A percentile compares a stretch with the other conserved stretches of the same genome.
Conservation (phyloP, 2,888 invertebrate species). For the Watsonalla cultraria region DNA sequence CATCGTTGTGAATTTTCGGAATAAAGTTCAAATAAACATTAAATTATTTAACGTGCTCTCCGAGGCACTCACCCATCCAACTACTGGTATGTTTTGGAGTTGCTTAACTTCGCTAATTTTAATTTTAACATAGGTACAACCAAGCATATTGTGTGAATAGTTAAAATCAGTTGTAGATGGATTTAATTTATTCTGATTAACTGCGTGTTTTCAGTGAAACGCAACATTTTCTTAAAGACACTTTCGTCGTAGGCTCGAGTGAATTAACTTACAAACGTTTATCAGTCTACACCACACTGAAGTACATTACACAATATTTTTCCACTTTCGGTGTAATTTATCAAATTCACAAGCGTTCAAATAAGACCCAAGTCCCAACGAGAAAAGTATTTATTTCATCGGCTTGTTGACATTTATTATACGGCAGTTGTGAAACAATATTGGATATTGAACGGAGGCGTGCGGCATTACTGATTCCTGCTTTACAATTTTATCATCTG, state of each 20-base stretch:
- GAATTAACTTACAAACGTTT: background rate
- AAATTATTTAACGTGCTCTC: no score
- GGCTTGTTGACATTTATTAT: constrained; percentile 18
- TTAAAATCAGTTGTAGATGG: no score
- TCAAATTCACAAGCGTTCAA: background rate
- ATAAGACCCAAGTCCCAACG: background rate
- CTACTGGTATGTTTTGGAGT: no score
- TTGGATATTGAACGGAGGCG: constrained; percentile 17
- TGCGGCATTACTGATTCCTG: constrained; percentile 20
- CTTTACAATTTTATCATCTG: constrained; percentile 9
- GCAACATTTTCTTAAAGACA: background rate
- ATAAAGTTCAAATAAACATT: no score
- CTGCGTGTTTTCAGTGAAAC: background rate
- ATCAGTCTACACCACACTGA: background rate
- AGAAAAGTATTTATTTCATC: constrained; percentile 7
- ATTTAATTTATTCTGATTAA: no score
- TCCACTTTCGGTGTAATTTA: background rate
- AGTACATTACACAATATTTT: background rate
- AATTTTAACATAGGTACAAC: no score
- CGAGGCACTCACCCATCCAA: no score
- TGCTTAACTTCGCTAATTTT: no score
- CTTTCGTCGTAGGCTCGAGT: background rate
- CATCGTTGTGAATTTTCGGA: no score
- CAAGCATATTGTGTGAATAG: no score
- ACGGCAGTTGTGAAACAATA: constrained; percentile 8